Percentiles rank a stretch among this genome's conserved stretches.
Evolutionary conservation across 2,113 vertebrate species (phyloP).

Genomic region (Thymallus thymallus): DNA sequence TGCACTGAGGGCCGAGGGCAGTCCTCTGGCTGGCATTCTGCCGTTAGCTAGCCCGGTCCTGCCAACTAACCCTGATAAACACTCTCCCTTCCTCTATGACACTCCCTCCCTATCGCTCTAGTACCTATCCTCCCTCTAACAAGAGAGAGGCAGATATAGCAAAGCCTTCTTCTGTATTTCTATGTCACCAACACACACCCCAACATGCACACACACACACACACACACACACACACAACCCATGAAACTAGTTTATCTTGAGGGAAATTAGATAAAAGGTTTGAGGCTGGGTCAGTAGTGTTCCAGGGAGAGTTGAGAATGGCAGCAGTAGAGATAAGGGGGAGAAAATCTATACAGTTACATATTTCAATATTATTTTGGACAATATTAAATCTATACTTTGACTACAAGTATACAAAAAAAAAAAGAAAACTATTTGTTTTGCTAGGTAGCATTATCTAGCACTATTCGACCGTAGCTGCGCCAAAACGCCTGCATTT

Average conservation of each 20-base stretch:
- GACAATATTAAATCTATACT: too few relatives aligned
- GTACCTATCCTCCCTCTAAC: not conserved
- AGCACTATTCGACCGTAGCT: too few relatives aligned
- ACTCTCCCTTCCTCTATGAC: not conserved
- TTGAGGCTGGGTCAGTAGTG: constrained; percentile 31
- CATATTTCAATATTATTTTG: too few relatives aligned
- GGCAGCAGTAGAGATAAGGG: constrained; percentile 23
- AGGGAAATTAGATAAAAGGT: constrained; percentile 53
- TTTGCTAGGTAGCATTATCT: too few relatives aligned
- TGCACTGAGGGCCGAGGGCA: not conserved
- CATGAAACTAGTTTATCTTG: constrained; percentile 28
- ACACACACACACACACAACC: constrained; percentile 6
- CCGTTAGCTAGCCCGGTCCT: not conserved
- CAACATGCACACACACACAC: not conserved
- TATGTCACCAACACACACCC: not conserved
- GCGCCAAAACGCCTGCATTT: too few relatives aligned
- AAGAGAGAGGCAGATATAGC: not conserved
- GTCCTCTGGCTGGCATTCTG: not conserved
- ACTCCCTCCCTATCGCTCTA: not conserved
- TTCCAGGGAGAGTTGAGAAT: too few relatives aligned
- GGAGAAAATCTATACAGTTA: too few relatives aligned
- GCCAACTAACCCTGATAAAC: not conserved
- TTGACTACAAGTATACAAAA: too few relatives aligned
- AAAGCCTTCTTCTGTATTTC: not conserved
- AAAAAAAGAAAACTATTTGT: too few relatives aligned